These are phyloP conservation scores for Camarhynchus parvulus DNA, from an alignment of 2,113 vertebrate genomes.

Conservation along the genomic window DNA sequence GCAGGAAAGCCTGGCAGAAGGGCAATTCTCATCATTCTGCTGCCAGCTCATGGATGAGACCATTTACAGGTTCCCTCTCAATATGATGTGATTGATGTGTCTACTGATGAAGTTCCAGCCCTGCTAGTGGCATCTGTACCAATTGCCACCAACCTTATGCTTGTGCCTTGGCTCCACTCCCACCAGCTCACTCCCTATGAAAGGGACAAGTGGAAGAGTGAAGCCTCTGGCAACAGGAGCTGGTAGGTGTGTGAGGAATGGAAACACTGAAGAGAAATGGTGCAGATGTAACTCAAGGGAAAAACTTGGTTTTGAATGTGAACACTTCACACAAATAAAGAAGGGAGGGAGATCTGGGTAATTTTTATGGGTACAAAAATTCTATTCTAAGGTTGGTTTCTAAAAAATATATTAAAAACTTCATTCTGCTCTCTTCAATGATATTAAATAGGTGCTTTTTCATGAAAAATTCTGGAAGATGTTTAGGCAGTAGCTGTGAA, in stretches of 20 bases:
- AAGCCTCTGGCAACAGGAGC: neutral
- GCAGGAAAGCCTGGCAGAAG: neutral
- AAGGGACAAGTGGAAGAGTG: neutral
- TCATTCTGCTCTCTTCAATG: neutral
- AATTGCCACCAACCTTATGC: neutral
- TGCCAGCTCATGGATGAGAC: neutral
- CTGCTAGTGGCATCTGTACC: neutral
- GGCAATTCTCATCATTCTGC: neutral
- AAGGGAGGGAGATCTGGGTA: neutral
- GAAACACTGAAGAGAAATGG: neutral
- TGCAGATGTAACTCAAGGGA: neutral
- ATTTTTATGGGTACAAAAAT: neutral
- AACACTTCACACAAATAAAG: neutral
- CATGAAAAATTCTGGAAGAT: neutral
- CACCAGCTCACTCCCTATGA: fast-evolving
- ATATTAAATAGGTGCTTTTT: neutral
- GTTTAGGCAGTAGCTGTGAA: neutral
- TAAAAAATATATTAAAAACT: neutral
- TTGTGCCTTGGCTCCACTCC: neutral
- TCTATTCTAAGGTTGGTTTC: neutral
- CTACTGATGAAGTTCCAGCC: neutral
- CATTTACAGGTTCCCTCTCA: neutral
- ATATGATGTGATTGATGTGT: neutral
- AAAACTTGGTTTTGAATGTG: neutral
- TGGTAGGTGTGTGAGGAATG: neutral